These are phyloP conservation scores for Tragelaphus scriptus DNA, from an alignment of 2,113 vertebrate species.

Conservation along the genomic window DNA sequence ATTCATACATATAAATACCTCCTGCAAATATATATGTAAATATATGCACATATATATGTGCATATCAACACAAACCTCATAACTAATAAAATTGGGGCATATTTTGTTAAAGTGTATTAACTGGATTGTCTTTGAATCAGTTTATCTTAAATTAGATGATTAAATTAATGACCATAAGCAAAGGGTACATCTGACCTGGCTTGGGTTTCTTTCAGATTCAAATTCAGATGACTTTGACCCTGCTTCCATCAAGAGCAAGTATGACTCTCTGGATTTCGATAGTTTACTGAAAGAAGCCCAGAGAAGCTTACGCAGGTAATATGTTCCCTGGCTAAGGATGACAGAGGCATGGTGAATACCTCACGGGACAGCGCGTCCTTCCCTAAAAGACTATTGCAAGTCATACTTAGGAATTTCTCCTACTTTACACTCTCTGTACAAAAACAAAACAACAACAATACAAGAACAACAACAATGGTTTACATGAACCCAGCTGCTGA, in stretches of 20 bases:
- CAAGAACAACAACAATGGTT: slow-evolving; percentile 81
- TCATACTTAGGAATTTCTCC: slow-evolving; percentile 83
- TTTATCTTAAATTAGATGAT: neutral
- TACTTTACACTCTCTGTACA: slow-evolving; percentile 91
- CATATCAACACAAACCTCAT: no score
- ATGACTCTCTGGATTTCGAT: slow-evolving; percentile 99
- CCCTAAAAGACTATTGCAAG: slow-evolving; percentile 87
- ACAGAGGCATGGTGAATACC: slow-evolving; percentile 81
- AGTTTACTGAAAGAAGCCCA: slow-evolving; percentile 99
- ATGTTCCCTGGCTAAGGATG: slow-evolving; percentile 77
- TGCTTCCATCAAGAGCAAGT: slow-evolving; percentile 99
- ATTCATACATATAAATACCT: neutral
- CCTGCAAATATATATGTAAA: neutral
- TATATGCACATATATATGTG: neutral
- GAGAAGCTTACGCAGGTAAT: slow-evolving; percentile 98
- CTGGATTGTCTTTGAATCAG: neutral
- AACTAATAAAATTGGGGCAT: neutral
- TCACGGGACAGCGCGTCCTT: slow-evolving; percentile 86
- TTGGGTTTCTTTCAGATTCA: slow-evolving; percentile 87
- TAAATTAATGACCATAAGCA: neutral
- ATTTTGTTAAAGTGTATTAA: neutral
- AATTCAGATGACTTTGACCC: slow-evolving; percentile 99
- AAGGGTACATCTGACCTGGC: neutral
- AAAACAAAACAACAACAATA: slow-evolving; percentile 74
- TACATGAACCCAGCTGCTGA: slow-evolving; percentile 99